These are phyloP conservation scores for Apocheima hispidaria DNA, from an alignment of 2,888 invertebrate species.

Conservation along the genomic window DNA sequence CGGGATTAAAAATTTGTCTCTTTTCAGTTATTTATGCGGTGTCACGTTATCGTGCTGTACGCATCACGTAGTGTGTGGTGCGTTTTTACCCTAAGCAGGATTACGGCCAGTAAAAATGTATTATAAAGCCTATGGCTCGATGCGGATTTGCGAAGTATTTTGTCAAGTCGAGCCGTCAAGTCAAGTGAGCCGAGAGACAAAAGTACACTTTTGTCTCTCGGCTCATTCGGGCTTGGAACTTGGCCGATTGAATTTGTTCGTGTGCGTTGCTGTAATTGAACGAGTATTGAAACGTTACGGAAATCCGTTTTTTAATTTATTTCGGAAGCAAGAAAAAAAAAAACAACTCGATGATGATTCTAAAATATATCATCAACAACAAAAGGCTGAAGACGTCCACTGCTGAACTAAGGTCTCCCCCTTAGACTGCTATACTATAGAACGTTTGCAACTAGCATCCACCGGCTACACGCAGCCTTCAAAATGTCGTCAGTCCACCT, in stretches of 20 bases:
- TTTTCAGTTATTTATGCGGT: neutral
- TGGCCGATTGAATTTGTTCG: constrained; percentile 28
- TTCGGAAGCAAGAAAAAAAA: neutral
- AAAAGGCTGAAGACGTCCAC: too few species aligned
- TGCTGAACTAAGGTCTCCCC: too few species aligned
- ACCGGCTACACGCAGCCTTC: too few species aligned
- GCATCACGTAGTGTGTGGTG: neutral
- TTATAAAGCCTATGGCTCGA: constrained; percentile 48
- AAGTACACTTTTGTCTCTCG: constrained; percentile 30
- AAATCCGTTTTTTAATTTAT: constrained; percentile 13
- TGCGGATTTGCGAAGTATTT: constrained; percentile 44
- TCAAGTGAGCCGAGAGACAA: too few species aligned
- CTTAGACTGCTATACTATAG: too few species aligned
- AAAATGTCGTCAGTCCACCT: too few species aligned
- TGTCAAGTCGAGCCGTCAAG: constrained; percentile 42
- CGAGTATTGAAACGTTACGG: constrained; percentile 15
- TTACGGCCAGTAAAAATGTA: constrained; percentile 53
- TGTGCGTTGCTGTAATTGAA: constrained; percentile 24
- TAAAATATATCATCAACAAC: too few species aligned
- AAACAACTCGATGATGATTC: neutral
- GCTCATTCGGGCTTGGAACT: constrained; percentile 11
- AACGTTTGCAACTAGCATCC: too few species aligned
- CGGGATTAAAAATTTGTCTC: too few species aligned
- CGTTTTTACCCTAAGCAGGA: constrained; percentile 41
- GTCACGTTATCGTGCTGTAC: neutral